Base-by-base conservation (phyloP, 1,140 invertebrate species). In the Bombyx mandarina region DNA sequence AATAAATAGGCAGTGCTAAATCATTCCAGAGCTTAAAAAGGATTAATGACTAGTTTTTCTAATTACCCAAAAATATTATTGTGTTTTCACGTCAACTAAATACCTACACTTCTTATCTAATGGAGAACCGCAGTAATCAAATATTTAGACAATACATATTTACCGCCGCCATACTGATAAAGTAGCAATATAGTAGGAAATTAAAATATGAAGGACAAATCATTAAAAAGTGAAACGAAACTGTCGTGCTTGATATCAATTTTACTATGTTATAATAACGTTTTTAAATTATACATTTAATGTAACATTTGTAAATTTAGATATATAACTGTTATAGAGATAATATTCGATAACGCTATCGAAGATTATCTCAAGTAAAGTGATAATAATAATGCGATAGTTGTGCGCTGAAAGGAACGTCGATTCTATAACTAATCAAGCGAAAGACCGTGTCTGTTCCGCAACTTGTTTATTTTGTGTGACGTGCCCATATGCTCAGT, bases 281-380 rank as follows among this genome's bases (percentile, higher is more conserved):
- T 35, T 35, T 18, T 35, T 35, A 35, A 35, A 35, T 35, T 35
- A 35, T 35, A 35, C 26, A 35, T 35, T 35, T 35, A 35, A 35
- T 35, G 26, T 35, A 35, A 35, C 4, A 35, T 35, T 35, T 35
- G 26, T 35, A 35, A 35, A 35, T 35, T 35, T 35, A 35, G 26
- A 35, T 35, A 35, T 35, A 35, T 35, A 66, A 61, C 58, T 48
- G 54, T 53, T 48, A 53, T 51, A 48, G 56, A 71, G 64, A 69
- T 69, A 70, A 35, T 35, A 35, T 35, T 35, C 26, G 26, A 35
- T 65, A 58, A 64, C 56, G 63, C 62, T 74, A 79, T 79, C 73
- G 60, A 58, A 61, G 65, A 75, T 72, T 71, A 77, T 71, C 69
- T 66, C 62, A 64, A 73, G 66, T 64, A 60, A 61, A 57, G 56